Conservation (phyloP, 2,888 invertebrate species). For the Fragum fragum region DNA sequence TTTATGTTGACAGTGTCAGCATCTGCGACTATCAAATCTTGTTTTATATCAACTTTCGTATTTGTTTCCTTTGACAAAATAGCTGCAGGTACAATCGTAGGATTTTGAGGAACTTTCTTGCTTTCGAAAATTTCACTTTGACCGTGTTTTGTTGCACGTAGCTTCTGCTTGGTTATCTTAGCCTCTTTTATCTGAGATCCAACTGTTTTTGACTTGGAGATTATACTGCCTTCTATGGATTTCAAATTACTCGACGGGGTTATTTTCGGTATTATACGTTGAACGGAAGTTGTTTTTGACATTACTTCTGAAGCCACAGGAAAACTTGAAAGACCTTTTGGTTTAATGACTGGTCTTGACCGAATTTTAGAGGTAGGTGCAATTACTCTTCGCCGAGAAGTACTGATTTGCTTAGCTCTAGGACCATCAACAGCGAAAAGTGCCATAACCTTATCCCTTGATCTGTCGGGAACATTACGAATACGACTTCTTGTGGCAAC, state of each 20-base stretch:
- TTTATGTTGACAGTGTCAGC: neutral
- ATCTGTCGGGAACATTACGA: too few species aligned
- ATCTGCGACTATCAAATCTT: neutral
- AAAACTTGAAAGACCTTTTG: neutral
- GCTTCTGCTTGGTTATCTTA: neutral
- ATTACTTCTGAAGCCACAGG: neutral
- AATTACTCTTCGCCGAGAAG: neutral
- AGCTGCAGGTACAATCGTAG: neutral
- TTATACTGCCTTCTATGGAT: neutral
- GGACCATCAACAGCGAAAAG: conserved; percentile 3
- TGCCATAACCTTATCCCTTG: neutral
- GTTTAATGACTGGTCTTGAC: too few species aligned
- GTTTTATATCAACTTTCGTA: neutral
- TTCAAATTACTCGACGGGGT: neutral
- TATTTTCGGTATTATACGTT: neutral
- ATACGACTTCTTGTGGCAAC: neutral
- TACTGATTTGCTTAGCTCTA: too few species aligned
- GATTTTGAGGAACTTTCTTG: neutral
- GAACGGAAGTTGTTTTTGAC: neutral
- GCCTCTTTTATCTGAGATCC: neutral
- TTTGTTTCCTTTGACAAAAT: neutral
- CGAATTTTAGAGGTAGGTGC: neutral
- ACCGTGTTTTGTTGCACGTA: neutral
- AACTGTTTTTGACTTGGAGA: neutral
- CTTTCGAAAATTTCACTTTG: neutral